Evolutionary conservation across 2,888 invertebrate species (phyloP).

Genomic region (Ceratothoa steindachneri): DNA sequence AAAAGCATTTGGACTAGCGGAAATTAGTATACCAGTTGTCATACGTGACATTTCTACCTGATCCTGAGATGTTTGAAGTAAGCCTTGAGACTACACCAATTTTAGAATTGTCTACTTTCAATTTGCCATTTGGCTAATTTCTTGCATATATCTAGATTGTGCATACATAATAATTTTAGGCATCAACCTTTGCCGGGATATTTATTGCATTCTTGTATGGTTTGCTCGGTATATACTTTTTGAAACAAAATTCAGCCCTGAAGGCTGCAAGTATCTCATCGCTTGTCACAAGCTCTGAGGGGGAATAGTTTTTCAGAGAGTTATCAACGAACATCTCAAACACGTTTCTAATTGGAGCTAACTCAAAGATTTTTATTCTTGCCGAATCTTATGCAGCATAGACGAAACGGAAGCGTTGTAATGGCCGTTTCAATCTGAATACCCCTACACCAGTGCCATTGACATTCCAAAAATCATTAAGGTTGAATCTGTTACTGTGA

Average conservation of each 20-base stretch:
- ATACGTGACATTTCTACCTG: not conserved
- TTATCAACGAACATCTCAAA: conserved; percentile 58
- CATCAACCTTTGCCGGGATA: conserved; percentile 55
- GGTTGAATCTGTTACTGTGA: too few species aligned
- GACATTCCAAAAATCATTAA: too few species aligned
- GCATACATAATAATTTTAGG: conserved; percentile 56
- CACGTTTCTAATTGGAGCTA: conserved; percentile 56
- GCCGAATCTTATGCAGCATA: too few species aligned
- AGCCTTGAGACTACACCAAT: conserved; percentile 6
- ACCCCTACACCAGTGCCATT: too few species aligned
- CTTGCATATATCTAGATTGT: conserved; percentile 57
- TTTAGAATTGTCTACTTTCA: not conserved
- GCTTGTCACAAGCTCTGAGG: not conserved
- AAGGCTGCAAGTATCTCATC: not conserved
- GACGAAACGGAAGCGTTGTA: too few species aligned
- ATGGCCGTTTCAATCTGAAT: too few species aligned
- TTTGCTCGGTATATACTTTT: conserved; percentile 51
- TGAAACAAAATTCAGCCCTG: not conserved
- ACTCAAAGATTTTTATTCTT: conserved; percentile 48
- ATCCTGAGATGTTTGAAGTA: not conserved
- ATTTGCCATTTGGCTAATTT: conserved; percentile 44
- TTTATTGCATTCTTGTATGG: conserved; percentile 55
- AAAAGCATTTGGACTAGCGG: not conserved
- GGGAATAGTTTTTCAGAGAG: conserved; percentile 54
- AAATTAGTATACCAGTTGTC: not conserved